Base-by-base conservation (phyloP, 2,113 vertebrate species). In the Paraplagusia blochii region DNA sequence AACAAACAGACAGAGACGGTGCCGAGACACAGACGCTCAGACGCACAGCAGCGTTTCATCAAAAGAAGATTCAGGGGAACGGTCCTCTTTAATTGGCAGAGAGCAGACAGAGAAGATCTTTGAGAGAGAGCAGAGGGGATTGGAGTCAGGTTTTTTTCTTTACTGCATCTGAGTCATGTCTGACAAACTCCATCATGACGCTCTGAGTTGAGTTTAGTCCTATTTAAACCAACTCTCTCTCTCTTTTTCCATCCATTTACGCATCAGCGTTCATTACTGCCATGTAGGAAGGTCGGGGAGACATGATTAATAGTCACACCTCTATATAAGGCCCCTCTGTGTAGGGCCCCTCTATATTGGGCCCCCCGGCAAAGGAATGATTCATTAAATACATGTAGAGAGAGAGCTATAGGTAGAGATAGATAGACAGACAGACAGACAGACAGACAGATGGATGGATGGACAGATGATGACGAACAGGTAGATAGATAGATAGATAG, bases 51-150 rank as follows among this genome's bases (percentile, higher is more conserved):
- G 61, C 13, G 7, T 53, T 53, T 29, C 54, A 43, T 44, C 19
- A 50, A 55, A 38, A 56, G 46, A 43, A 15, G 53, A 55, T 15
- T 47, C 44, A 34, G 18, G 40, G 43, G 10, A 72, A 43, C 2
- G 35, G 59, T 63, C 56, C 55, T 60, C 53, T 66, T 64, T 70
- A 70, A 77, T 70, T 67, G 78, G 63, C 63, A 58, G 62, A 29
- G 62, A 70, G 61, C 18, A 43, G 7, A 49, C 46, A 17, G 13
- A 45, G 53, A 55, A 29, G 39, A 15, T 56, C 50, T 14, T 38
- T 29, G 56, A 61, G 47, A 47, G 43, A 43, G 63, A 39, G 1
- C 42, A 36, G 51, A 29, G 22, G 22, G 22, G 22, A 29, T 29
- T n/a, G 14, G 15, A 0, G 36, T 29, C 42, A 44, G 39, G 44